Percentiles rank a stretch among this genome's conserved stretches.
These are phyloP conservation scores for Motacilla alba DNA, from an alignment of 2,113 vertebrate species.

Conservation along the genomic window DNA sequence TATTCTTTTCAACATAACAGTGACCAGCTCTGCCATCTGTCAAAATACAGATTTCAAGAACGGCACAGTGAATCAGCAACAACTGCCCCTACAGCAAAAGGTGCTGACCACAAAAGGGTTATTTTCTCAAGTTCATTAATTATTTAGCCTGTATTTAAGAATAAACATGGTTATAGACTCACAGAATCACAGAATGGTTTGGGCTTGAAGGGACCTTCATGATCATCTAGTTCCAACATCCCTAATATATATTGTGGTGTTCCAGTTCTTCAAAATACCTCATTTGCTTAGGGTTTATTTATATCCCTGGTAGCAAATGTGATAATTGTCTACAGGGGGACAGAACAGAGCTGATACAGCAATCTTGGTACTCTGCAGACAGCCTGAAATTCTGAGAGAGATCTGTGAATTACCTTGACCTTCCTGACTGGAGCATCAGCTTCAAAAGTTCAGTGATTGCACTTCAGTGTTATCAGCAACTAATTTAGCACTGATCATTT, in stretches of 20 bases:
- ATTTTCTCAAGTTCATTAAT: not conserved
- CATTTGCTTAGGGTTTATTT: not conserved
- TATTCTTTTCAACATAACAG: conserved; percentile 26
- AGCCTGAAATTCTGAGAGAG: not conserved
- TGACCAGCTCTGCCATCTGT: not conserved
- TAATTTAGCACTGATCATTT: not conserved
- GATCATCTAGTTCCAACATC: not conserved
- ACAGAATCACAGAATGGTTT: not conserved
- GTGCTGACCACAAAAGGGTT: not conserved
- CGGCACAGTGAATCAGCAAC: not conserved
- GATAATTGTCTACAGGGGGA: not conserved
- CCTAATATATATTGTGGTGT: not conserved
- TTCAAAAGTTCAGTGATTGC: not conserved
- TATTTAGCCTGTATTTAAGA: not conserved
- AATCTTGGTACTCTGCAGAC: not conserved
- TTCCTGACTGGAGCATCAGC: not conserved
- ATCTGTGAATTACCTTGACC: not conserved
- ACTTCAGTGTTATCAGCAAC: not conserved
- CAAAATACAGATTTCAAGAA: conserved; percentile 16
- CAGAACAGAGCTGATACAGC: not conserved
- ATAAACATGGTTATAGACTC: not conserved
- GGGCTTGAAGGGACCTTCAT: not conserved
- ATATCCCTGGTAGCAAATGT: not conserved
- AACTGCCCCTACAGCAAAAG: not conserved
- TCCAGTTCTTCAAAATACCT: not conserved